Base-by-base conservation (phyloP, 2,888 invertebrate genomes). In the Melangyna quadrimaculata region DNA sequence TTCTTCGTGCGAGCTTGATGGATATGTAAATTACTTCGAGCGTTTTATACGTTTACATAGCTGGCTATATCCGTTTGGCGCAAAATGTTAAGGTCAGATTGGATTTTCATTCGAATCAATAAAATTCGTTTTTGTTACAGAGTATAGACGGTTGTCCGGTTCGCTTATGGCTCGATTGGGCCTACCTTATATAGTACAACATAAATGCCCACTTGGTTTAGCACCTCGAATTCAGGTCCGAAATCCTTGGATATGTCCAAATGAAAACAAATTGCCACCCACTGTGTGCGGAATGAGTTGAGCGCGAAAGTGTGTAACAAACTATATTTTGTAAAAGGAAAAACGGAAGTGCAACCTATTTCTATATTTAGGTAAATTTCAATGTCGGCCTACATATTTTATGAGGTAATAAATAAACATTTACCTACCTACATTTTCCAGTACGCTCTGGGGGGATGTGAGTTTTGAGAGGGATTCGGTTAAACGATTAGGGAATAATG, bases 71-170 rank as follows among this genome's bases (percentile, higher is more conserved):
- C 57, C 40, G 59, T 43, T 57, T 74, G 22, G 74, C 29, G 70
- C 70, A 83, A 78, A 67, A 83, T 83, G 83, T 83, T 83, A 83
- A 83, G 78, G 83, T 79, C 83, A 65, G 74, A 83, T 79, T 73
- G 70, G 63, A 67, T 74, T 83, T 83, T 71, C 65, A 75, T 67
- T 79, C 71, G n/a, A 79, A 75, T 84, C 83, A 84, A 84, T 79
- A 84, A n/a, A n/a, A 71, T 71, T 71, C 70, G 70, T 74, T 37
- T 74, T 12, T 32, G 37, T 35, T 35, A n/a, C n/a, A n/a, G n/a
- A n/a, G n/a, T n/a, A n/a, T n/a, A 22, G 57, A 35, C 27, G 61
- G 61, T 12, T 43, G 32, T 45, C 22, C 12, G 14, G 19, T 67
- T 32, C n/a, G 22, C 48, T 35, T 57, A 32, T 37, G 17, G 27